These are phyloP conservation scores for Capreolus pygargus DNA, from an alignment of 2,113 vertebrate species.

Conservation along the genomic window DNA sequence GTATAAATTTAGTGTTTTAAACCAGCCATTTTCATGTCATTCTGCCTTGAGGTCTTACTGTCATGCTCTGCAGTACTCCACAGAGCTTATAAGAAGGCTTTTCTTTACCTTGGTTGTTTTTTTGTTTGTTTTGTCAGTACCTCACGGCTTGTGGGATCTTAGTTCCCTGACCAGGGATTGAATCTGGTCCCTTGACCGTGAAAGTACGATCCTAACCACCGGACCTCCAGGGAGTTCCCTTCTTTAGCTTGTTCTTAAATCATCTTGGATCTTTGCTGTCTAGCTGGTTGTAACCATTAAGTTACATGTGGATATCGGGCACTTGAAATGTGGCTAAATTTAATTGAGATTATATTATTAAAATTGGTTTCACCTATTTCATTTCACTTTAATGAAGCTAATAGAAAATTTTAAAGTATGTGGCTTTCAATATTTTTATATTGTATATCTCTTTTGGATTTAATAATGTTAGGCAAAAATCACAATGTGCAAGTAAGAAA, in stretches of 20 bases:
- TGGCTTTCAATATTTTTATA: neutral
- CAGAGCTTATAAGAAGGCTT: neutral
- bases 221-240: neutral
- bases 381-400: neutral
- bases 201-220: neutral
- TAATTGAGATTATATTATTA: slow-evolving; percentile 10
- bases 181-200: neutral
- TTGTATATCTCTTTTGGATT: neutral
- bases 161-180: neutral
- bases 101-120: neutral
- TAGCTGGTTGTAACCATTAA: neutral
- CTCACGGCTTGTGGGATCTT: neutral
- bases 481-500: neutral
- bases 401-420: neutral
- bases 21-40: neutral
- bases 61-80: neutral
- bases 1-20: neutral
- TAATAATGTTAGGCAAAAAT: neutral
- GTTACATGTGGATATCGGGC: neutral
- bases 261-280: neutral
- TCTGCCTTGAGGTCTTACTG: neutral
- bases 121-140: neutral
- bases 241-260: neutral
- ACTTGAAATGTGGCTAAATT: neutral
- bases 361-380: slow-evolving; percentile 27